Evolutionary conservation across 1,140 invertebrate genomes (phyloP), one percentile per base, ranked within the genome.

Genomic region (Zaprionus capensis): DNA sequence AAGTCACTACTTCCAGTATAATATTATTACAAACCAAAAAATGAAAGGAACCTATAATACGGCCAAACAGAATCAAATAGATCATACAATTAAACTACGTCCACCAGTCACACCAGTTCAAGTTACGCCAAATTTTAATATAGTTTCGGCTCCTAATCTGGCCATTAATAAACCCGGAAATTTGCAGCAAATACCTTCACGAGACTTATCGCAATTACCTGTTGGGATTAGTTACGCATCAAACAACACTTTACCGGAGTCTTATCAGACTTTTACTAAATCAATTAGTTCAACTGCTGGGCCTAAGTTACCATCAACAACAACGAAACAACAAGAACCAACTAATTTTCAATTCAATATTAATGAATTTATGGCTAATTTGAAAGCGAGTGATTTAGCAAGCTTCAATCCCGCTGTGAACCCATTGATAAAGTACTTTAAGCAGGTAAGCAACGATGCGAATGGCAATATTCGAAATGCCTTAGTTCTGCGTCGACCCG

Each of bases 1-100:
- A 38, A 92, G 87, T 44, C 92, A 85, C 64, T 92, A 92, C 65
- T 92, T 92, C 26, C 75, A 88, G 55, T 92, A 92, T 41, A 92
- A 92, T 59, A 73, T 92, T 1, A 70, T 92, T 12, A 87, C 85
- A 6, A 92, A 92, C 36, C 91, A 92, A 71, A 92, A 92, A 44
- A 92, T 92, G 78, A 92, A 92, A 31, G 79, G 78, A 4, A 74
- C 80, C 11, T 82, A 82, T 26, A 91, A 71, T 20, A 88, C 72
- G 4, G 67, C 74, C 5, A 63, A 58, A 38, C 64, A 76, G 2
- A 85, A 80, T 57, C 87, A 82, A 63, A 64, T 81, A 22, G 86
- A 70, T 4, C 66, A 84, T 26, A 53, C 69, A 15, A 49, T 78
- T 1, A 85, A 78, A 70, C 63, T 91, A 24, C 77, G 71, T 15